Evolutionary conservation across 2,888 invertebrate genomes (phyloP).

Genomic region (Oeneis ivallda): DNA sequence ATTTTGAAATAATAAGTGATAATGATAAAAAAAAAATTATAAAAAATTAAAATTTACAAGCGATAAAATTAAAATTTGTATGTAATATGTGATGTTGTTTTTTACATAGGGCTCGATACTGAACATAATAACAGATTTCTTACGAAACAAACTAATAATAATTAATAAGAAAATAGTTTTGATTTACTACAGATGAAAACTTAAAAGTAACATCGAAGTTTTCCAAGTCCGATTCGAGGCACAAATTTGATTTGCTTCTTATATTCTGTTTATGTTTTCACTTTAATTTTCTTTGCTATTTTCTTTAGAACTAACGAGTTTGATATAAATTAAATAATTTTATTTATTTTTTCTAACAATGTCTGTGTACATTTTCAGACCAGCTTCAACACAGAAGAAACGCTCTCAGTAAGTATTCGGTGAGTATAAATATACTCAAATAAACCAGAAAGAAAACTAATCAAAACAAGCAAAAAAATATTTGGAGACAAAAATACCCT

Average conservation of each 20-base stretch:
- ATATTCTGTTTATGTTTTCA: neutral
- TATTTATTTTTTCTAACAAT: neutral
- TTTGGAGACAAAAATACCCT: conserved; percentile 23
- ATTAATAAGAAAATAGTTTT: too few relatives aligned
- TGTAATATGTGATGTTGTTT: too few relatives aligned
- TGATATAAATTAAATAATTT: too few relatives aligned
- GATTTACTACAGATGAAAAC: too few relatives aligned
- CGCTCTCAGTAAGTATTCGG: conserved; percentile 45
- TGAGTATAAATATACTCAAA: conserved; percentile 44
- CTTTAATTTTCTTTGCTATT: conserved; percentile 11
- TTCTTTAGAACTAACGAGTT: conserved; percentile 10
- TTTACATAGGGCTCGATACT: too few relatives aligned
- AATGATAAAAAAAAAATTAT: too few relatives aligned
- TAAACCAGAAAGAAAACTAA: conserved; percentile 38
- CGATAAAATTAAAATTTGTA: too few relatives aligned
- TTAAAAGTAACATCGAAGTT: too few relatives aligned
- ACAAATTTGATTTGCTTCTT: conserved; percentile 17
- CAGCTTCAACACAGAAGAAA: conserved; percentile 44
- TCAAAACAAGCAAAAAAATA: conserved; percentile 30
- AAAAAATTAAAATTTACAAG: too few relatives aligned
- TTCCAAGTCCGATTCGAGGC: conserved; percentile 20
- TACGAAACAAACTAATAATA: too few relatives aligned
- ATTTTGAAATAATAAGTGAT: too few relatives aligned
- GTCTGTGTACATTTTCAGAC: conserved; percentile 43
- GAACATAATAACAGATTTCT: too few relatives aligned